A percentile compares a stretch with the other conserved stretches of the same genome.
Evolutionary conservation across 2,888 invertebrate genomes (phyloP).

Genomic region (Torymus tubicola): DNA sequence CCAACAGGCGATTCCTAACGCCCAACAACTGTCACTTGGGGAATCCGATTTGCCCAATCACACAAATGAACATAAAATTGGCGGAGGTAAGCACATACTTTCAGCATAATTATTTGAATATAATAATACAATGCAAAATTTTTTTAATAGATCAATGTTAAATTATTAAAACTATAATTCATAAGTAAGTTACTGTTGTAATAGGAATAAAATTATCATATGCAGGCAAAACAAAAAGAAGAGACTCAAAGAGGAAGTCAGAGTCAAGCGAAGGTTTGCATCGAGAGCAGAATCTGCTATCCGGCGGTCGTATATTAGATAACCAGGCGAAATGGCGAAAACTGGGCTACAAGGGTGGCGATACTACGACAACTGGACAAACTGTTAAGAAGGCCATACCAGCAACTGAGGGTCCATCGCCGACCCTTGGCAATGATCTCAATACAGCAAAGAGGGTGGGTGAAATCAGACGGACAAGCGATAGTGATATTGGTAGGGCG

Average conservation of each 20-base stretch:
- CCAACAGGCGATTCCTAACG: constrained; percentile 65
- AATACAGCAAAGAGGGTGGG: constrained; percentile 74
- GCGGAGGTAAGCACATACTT: constrained; percentile 70
- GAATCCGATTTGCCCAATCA: constrained; percentile 73
- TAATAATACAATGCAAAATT: no score
- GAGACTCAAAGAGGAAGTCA: constrained; percentile 81
- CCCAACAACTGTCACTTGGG: constrained; percentile 64
- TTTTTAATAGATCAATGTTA: no score
- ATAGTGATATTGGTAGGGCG: constrained; percentile 73
- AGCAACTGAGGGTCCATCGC: not conserved
- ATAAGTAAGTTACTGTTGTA: no score
- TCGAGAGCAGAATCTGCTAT: constrained; percentile 76
- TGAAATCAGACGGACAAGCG: constrained; percentile 77
- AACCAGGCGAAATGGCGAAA: constrained; percentile 74
- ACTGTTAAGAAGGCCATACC: constrained; percentile 21
- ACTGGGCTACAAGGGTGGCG: constrained; percentile 71
- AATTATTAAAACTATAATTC: no score
- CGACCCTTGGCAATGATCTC: constrained; percentile 73
- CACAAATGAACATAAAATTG: constrained; percentile 74
- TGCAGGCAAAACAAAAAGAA: constrained; percentile 76
- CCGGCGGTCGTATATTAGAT: constrained; percentile 75
- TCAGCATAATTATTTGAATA: no score
- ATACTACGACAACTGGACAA: constrained; percentile 70
- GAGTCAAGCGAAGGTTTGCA: constrained; percentile 79
- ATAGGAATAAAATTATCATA: not conserved